These are phyloP conservation scores for Cynopterus sphinx DNA, from an alignment of 2,797 vertebrate genomes.

Conservation along the genomic window DNA sequence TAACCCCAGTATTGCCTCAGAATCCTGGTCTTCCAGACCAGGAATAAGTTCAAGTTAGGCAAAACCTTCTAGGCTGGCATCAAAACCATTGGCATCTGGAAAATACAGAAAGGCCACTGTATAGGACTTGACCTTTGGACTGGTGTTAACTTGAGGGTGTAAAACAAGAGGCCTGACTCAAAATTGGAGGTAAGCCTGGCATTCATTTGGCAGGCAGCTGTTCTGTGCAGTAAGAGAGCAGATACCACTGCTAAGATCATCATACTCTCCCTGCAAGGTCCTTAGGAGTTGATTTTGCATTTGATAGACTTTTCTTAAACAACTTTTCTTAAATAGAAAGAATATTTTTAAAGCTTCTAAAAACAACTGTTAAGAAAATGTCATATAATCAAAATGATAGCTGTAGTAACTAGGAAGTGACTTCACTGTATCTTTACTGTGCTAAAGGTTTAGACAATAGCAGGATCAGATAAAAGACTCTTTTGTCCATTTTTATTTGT, in stretches of 20 bases:
- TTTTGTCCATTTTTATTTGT: not conserved
- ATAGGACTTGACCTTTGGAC: not conserved
- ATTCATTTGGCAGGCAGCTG: not conserved
- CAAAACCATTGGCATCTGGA: not conserved
- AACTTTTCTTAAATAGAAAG: constrained; percentile 11
- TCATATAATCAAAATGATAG: not conserved
- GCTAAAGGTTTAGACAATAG: not conserved
- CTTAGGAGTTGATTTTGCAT: not conserved
- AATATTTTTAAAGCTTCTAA: constrained; percentile 19
- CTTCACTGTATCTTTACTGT: not conserved
- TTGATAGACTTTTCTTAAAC: not conserved
- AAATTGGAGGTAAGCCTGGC: not conserved
- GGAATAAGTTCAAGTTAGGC: not conserved
- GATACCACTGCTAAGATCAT: not conserved
- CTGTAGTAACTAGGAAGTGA: not conserved
- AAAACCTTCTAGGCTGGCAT: not conserved
- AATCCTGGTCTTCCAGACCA: not conserved
- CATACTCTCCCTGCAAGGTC: not conserved
- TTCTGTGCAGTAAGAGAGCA: not conserved
- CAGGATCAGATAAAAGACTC: not conserved
- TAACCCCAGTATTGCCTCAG: not conserved
- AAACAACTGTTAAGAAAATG: constrained; percentile 28
- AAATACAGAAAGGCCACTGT: not conserved
- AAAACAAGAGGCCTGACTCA: not conserved
- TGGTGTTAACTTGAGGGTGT: not conserved